These are phyloP conservation scores for Pseudobourletiella spinata DNA, from an alignment of 1,140 invertebrate species.

Conservation along the genomic window DNA sequence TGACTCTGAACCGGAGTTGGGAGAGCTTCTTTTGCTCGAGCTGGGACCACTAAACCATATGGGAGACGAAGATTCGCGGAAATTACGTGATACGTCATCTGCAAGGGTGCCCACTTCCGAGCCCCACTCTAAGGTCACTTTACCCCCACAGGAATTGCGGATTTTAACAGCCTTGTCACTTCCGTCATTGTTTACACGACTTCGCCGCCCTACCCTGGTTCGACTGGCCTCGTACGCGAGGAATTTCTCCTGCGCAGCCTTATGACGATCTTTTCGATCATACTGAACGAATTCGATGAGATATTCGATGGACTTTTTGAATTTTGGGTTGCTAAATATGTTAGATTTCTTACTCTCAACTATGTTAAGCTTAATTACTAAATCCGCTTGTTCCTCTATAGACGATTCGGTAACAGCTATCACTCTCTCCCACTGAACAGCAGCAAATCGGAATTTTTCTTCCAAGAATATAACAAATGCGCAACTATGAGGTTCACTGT, in stretches of 20 bases:
- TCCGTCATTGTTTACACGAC: background rate
- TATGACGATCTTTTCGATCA: background rate
- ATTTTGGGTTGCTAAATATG: background rate
- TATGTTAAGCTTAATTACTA: background rate
- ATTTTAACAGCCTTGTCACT: background rate
- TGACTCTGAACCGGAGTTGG: background rate
- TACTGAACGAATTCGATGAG: background rate
- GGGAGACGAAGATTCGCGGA: no score
- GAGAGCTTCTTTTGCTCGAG: no score
- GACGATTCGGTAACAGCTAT: background rate
- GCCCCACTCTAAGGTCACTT: no score
- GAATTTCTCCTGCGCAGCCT: background rate
- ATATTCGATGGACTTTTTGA: background rate
- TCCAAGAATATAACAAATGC: constrained; percentile 18
- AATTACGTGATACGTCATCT: background rate
- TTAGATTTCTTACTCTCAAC: background rate
- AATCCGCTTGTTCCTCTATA: background rate
- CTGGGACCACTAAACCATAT: no score
- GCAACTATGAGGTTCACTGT: no score
- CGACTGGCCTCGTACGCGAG: background rate
- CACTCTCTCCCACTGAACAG: background rate
- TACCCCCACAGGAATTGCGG: no score
- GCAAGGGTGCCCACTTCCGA: background rate
- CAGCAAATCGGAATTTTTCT: background rate
- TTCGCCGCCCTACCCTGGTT: no score